Conservation (phyloP, 2,888 invertebrate species). For the Suillia variegata region DNA sequence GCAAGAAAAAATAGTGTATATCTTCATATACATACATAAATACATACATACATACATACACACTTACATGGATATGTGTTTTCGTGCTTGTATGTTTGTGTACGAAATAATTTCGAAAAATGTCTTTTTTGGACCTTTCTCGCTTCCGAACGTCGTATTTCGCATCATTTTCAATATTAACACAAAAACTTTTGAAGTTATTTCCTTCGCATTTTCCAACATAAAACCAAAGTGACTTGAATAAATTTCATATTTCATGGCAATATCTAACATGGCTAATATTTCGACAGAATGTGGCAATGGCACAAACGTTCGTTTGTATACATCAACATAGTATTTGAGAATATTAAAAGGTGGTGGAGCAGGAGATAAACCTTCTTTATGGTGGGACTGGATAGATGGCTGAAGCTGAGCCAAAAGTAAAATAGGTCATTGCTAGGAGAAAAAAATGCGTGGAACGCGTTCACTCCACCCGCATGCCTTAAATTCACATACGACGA, state of each 20-base stretch:
- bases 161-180: background rate
- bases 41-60: background rate
- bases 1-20: background rate
- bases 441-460: background rate
- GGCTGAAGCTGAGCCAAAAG: background rate
- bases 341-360: too few species aligned
- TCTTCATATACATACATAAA: background rate
- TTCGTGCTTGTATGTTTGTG: background rate
- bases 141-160: background rate
- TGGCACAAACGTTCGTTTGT: too few species aligned
- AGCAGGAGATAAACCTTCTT: too few species aligned
- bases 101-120: background rate
- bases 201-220: constrained; percentile 48
- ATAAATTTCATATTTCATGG: constrained; percentile 50
- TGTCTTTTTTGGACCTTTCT: background rate
- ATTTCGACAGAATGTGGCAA: background rate
- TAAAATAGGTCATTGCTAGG: background rate
- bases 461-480: background rate
- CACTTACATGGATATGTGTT: background rate
- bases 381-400: too few species aligned
- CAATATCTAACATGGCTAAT: background rate
- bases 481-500: background rate
- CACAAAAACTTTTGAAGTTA: constrained; percentile 42
- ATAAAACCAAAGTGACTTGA: constrained; percentile 51
- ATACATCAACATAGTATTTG: too few species aligned